phyloP scores from a whole-genome alignment of 1,140 invertebrate species.

The Galleria mellonella region DNA sequence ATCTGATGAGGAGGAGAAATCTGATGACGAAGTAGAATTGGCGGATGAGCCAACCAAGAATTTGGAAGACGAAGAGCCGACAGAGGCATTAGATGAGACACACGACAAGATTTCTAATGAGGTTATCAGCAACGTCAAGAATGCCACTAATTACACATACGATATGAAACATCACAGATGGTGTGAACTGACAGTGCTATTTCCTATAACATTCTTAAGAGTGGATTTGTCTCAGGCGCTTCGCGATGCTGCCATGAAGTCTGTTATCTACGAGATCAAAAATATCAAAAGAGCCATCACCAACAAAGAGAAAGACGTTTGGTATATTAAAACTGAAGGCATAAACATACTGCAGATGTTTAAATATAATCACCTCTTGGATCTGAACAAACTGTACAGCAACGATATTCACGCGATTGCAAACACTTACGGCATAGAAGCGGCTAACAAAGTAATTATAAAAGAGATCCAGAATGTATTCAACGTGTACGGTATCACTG shows the following conservation, averaged over 20 bases:
- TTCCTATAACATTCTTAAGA: conserved; percentile 79
- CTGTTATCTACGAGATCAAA: conserved; percentile 87
- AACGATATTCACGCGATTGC: conserved; percentile 97
- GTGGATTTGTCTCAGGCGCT: conserved; percentile 88
- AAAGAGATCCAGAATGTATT: conserved; percentile 95
- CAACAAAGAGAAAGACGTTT: conserved; percentile 77
- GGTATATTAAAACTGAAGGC: conserved; percentile 93
- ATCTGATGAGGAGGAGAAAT: conserved; percentile 70
- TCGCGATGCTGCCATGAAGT: conserved; percentile 81
- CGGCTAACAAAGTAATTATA: conserved; percentile 91
- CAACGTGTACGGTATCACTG: conserved; percentile 95
- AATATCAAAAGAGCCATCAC: conserved; percentile 90
- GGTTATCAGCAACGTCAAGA: conserved; percentile 54
- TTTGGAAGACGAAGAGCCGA: conserved; percentile 38
- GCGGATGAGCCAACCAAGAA: conserved; percentile 35
- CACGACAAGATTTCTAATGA: conserved; percentile 41
- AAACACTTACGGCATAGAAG: conserved; percentile 96
- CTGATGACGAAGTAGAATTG: conserved; percentile 54
- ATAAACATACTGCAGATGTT: conserved; percentile 95
- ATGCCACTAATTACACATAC: conserved; percentile 82
- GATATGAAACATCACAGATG: conserved; percentile 79
- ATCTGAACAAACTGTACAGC: conserved; percentile 90
- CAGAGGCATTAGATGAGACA: conserved; percentile 50
- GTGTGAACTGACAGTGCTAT: conserved; percentile 75
- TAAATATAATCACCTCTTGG: conserved; percentile 86